phyloP scores from a whole-genome alignment of 2,113 vertebrate species.

The Eidolon helvum region DNA sequence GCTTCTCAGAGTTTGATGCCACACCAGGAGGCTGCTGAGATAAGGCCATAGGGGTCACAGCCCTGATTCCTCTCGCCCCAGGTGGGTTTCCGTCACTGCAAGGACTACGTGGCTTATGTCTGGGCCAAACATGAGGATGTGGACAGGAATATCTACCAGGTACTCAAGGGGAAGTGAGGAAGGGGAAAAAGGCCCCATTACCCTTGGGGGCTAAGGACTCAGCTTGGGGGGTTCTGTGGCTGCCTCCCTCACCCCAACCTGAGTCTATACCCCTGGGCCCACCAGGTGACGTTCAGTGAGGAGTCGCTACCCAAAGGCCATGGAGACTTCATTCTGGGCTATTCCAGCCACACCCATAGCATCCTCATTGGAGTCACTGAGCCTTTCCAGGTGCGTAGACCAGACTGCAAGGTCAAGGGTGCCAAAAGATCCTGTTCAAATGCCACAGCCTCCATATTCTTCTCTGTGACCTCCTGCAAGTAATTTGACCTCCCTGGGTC shows the following conservation, averaged over 20 bases:
- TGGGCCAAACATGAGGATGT: conserved; percentile 95
- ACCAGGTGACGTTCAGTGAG: conserved; percentile 93
- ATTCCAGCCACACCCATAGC: conserved; percentile 93
- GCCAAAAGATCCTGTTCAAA: background rate
- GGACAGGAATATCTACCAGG: conserved; percentile 88
- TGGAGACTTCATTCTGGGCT: conserved; percentile 94
- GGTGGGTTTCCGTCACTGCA: conserved; percentile 98
- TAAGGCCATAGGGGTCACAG: background rate
- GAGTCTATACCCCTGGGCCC: background rate
- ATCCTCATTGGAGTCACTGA: conserved; percentile 93
- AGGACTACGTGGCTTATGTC: conserved; percentile 95
- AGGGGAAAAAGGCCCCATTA: background rate
- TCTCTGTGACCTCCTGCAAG: background rate
- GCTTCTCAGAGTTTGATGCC: background rate
- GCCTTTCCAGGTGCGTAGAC: conserved; percentile 92
- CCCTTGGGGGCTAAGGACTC: background rate
- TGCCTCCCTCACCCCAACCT: background rate
- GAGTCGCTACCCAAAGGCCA: conserved; percentile 93
- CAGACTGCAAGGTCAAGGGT: background rate
- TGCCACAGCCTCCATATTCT: background rate
- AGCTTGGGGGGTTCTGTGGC: background rate
- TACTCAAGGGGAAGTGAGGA: conserved; percentile 50
- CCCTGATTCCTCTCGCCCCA: conserved; percentile 57
- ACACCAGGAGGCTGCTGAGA: background rate
- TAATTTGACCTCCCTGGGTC: background rate